These are phyloP conservation scores for Camponotus vicinus DNA, from an alignment of 1,140 invertebrate genomes.

Conservation along the genomic window DNA sequence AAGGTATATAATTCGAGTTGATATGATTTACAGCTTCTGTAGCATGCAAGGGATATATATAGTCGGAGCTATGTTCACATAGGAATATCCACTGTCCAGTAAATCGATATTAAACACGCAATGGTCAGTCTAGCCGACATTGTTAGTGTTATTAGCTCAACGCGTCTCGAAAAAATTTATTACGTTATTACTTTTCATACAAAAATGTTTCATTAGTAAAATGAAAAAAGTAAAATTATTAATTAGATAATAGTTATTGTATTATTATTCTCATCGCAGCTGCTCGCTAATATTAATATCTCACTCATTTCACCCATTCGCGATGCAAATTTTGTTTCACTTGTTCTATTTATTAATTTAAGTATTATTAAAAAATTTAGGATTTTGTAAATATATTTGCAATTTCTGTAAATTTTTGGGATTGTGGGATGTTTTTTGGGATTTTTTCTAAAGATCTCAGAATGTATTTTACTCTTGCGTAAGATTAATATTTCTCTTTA, in stretches of 20 bases:
- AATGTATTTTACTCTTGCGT: background rate
- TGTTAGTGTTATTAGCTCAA: constrained; percentile 54
- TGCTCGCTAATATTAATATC: background rate
- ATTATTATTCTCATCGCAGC: too few species aligned
- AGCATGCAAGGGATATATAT: constrained; percentile 60
- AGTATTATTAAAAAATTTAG: background rate
- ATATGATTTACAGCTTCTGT: constrained; percentile 76
- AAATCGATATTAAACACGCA: constrained; percentile 77
- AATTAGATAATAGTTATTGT: background rate
- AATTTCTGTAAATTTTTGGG: background rate
- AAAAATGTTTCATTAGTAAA: background rate
- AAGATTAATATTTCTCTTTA: background rate
- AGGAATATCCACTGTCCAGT: constrained; percentile 76
- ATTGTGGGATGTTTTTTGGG: too few species aligned
- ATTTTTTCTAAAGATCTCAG: background rate
- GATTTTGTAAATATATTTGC: background rate
- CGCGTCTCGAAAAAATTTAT: background rate
- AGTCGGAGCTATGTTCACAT: constrained; percentile 61
- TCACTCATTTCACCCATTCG: background rate
- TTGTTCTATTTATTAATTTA: background rate
- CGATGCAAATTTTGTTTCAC: constrained; percentile 2
- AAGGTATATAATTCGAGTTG: constrained; percentile 10
- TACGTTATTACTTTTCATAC: background rate
- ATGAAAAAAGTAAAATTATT: background rate
- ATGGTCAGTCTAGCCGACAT: constrained; percentile 48